Conservation (phyloP, 2,113 vertebrate species). For the Saguinus imperator region DNA sequence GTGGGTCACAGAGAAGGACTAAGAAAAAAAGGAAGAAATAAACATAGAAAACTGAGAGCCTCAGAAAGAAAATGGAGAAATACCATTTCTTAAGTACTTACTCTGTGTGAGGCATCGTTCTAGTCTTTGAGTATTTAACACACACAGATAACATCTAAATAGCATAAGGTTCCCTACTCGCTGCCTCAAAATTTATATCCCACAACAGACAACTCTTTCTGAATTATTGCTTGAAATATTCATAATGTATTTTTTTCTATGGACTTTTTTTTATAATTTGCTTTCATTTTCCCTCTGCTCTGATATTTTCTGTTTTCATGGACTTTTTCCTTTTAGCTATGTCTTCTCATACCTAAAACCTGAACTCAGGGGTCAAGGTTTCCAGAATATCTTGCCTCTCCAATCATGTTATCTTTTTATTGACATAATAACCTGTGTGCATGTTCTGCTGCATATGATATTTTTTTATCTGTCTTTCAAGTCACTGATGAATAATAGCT, state of each 20-base stretch:
- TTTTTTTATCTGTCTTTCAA: background rate
- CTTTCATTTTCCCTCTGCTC: background rate
- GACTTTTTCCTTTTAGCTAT: background rate
- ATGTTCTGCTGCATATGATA: background rate
- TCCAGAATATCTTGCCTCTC: background rate
- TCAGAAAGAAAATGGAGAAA: background rate
- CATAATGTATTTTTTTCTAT: background rate
- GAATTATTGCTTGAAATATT: background rate
- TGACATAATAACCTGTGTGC: background rate
- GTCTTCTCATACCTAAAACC: background rate
- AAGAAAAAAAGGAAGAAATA: background rate
- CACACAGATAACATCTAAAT: background rate
- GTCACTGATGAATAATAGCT: background rate
- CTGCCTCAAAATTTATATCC: background rate
- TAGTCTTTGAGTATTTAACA: background rate
- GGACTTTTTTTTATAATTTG: background rate
- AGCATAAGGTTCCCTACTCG: background rate
- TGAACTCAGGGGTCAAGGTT: background rate
- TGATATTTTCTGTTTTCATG: background rate
- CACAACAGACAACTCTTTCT: background rate
- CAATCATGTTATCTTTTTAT: background rate
- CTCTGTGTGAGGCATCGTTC: background rate
- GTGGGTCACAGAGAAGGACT: background rate
- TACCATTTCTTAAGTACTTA: background rate
- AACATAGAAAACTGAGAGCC: background rate